Evolutionary conservation across 2,888 invertebrate species (phyloP).

Genomic region (Philhelius pedissequus): DNA sequence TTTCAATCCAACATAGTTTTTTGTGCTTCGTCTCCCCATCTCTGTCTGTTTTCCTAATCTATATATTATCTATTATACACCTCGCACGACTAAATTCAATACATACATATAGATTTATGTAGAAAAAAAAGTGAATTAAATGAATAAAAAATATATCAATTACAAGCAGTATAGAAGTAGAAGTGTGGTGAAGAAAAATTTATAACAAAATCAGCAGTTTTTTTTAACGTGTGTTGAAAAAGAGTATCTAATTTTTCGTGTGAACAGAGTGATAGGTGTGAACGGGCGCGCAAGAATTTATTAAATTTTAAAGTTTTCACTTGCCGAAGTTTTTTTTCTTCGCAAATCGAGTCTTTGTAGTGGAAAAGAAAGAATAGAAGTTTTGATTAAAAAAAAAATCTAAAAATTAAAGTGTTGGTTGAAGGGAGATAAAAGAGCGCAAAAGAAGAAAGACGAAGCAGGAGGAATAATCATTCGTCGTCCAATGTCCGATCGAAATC

Average conservation of each 20-base stretch:
- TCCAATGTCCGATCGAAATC: conserved; percentile 2
- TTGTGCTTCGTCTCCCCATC: conserved; percentile 27
- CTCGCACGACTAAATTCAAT: conserved; percentile 16
- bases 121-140: conserved; percentile 11
- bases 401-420: conserved; percentile 34
- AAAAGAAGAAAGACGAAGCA: conserved; percentile 17
- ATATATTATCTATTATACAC: conserved; percentile 33
- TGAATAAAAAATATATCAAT: conserved; percentile 11
- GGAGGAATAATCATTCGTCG: conserved; percentile 24
- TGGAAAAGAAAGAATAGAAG: conserved; percentile 16
- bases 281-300: conserved; percentile 32
- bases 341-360: neutral
- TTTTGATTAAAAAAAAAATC: conserved; percentile 13
- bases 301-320: conserved; percentile 19
- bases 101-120: conserved; percentile 23
- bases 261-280: neutral
- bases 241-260: neutral
- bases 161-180: neutral
- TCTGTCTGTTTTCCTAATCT: conserved; percentile 50
- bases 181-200: conserved; percentile 8
- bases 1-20: conserved; percentile 43
- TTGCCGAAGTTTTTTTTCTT: conserved; percentile 7
- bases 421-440: conserved; percentile 33
- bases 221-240: neutral
- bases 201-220: conserved; percentile 24